Base-by-base conservation (phyloP, 2,113 vertebrate species). In the Mormyrus iriodes region DNA sequence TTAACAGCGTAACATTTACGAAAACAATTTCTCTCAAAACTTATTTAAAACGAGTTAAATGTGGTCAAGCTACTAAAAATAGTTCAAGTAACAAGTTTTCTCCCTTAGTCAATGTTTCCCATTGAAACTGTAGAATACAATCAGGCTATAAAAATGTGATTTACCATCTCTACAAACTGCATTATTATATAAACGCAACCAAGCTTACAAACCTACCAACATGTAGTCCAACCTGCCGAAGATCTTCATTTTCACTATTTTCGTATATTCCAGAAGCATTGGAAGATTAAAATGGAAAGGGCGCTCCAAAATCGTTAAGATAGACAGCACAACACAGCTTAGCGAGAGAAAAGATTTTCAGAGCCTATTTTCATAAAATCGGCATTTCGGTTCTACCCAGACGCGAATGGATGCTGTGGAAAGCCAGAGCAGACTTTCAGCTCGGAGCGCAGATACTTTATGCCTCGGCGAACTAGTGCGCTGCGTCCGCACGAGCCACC, bases 191-290 rank as follows among this genome's bases (percentile, higher is more conserved):
- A 69, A 31, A 79, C 49, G 27, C 51, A 89, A 61, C 17, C 6
- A 24, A 79, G 48, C 13, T 42, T 79, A 19, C 73, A n/a, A 79
- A 96, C 97, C 96, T 93, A 98, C 97, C 97, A 94, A 92, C 86
- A 95, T 94, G 89, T 95, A 94, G 83, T 96, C 93, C 52, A 97
- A 94, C 27, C 93, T 92, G 91, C 96, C 90, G 8, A 96, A 96
- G 88, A 98, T 96, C 96, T 96, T 98, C 97, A 97, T 97, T 91
- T 92, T 94, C 87, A 95, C 91, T 86, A 17, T 90, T 61, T 94
- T 94, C 0, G 83, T 85, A 46, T 88, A 90, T 88, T 94, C 92
- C 92, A 94, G 55, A 90, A 95, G 88, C 92, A 95, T 95, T 5
- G 55, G 88, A 89, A 90, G 13, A 69, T 4, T 69, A 1, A 31